Evolutionary conservation across 2,888 invertebrate species (phyloP), one percentile per base, ranked within the genome.

Genomic region (Drosophila austrosaltans): DNA sequence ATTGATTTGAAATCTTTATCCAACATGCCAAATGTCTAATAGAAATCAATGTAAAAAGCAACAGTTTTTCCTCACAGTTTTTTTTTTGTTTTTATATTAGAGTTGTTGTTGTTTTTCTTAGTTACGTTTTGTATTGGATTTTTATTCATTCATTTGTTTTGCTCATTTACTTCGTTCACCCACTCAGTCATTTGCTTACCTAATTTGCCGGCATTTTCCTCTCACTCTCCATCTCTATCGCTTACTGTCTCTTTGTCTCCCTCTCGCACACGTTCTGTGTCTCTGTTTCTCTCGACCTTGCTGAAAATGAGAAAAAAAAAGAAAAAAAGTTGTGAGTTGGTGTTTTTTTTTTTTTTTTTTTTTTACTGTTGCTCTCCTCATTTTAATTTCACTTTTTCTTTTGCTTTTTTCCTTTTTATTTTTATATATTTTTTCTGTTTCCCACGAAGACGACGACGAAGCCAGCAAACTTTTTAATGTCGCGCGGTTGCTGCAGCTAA

Each of bases 341-440:
- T 66, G 16, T 53, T 73, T 70, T 60, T 53, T 54, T 63, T 68
- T 53, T 40, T 20, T n/a, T n/a, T n/a, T n/a, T n/a, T 56, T 22
- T 48, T 12, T 42, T 65, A 30, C 57, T 60, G 40, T 59, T 58
- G 56, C 53, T 63, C 56, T 53, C 64, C 58, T 60, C 71, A 78
- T 88, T 82, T 84, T 89, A 87, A 88, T 88, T 88, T 88, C 88
- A 88, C 87, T 88, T 88, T 79, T 81, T 70, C 40, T 62, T 62
- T 66, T 56, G 58, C 53, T 79, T 69, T 66, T 79, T 71, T 66
- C 54, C 69, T 77, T 88, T 82, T 84, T 89, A 87, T 89, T 88
- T 88, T 88, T 89, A 88, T 86, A 30, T 30, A 28, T 28, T 5
- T 88, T 89, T 79, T 80, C 69, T 39, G 60, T 60, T 66, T 57